Percentiles rank a stretch among this genome's conserved stretches.
Evolutionary conservation across 2,113 vertebrate species (phyloP).

Genomic region (Capreolus pygargus): DNA sequence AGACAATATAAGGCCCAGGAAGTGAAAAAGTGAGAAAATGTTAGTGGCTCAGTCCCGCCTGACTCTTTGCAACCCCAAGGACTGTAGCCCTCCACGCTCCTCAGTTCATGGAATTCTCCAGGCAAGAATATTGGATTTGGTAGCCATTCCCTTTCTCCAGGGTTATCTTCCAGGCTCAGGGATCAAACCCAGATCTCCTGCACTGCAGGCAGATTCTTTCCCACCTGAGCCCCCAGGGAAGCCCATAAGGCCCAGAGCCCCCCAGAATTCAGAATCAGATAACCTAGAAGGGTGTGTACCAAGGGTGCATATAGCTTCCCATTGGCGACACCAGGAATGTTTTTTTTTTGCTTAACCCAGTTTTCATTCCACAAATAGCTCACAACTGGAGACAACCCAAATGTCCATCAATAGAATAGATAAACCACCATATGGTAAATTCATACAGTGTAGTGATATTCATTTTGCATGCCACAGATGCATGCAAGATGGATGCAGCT

Average conservation of each 20-base stretch:
- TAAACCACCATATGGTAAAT: background rate
- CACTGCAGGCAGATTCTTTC: background rate
- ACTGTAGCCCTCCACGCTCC: background rate
- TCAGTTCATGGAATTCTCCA: background rate
- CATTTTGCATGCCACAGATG: background rate
- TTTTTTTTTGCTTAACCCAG: background rate
- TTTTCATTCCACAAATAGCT: background rate
- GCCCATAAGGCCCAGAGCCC: background rate
- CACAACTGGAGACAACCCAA: background rate
- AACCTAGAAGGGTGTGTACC: background rate
- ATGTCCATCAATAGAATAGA: background rate
- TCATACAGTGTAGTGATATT: background rate
- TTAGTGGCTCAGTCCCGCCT: background rate
- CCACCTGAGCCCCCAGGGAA: background rate
- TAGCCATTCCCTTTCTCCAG: background rate
- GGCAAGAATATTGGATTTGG: background rate
- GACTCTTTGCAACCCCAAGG: background rate
- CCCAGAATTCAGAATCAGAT: background rate
- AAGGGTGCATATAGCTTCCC: background rate
- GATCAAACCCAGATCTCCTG: background rate
- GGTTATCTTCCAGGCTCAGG: background rate
- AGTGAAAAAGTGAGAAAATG: background rate
- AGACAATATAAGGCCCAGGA: background rate
- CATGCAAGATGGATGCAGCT: background rate
- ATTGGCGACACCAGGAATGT: too few relatives aligned